Conservation (phyloP, 2,888 invertebrate species). For the Alsophila aescularia region DNA sequence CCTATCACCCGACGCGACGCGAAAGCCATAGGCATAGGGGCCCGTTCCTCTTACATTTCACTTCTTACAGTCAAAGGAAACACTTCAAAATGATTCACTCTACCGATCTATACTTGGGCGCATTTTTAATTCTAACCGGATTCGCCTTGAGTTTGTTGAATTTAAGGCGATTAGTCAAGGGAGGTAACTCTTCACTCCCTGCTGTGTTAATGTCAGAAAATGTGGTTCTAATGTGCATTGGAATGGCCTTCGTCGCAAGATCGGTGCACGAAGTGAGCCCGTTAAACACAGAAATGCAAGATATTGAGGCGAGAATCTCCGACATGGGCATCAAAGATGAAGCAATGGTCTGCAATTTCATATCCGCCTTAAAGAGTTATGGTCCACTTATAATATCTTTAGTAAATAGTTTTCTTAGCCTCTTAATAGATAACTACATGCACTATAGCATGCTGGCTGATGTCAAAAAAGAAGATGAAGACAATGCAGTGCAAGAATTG, state of each 20-base stretch:
- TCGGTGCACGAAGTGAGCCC: conserved; percentile 56
- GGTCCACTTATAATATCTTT: conserved; percentile 71
- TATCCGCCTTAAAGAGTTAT: conserved; percentile 62
- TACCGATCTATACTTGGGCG: conserved; percentile 67
- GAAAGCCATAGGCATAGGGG: conserved; percentile 70
- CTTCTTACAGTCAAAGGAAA: conserved; percentile 23
- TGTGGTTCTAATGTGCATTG: conserved; percentile 68
- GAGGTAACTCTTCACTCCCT: conserved; percentile 51
- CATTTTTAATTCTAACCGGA: conserved; percentile 67
- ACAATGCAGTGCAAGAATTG: conserved; percentile 59
- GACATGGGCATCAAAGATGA: conserved; percentile 35
- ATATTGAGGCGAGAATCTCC: conserved; percentile 55
- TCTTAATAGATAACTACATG: conserved; percentile 75
- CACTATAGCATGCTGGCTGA: conserved; percentile 67
- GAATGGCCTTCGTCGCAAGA: conserved; percentile 64
- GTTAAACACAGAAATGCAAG: conserved; percentile 48
- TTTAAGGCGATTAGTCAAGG: conserved; percentile 59
- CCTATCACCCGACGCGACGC: conserved; percentile 44
- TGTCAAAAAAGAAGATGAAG: conserved; percentile 57
- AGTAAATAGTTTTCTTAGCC: conserved; percentile 73
- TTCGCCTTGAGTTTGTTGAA: conserved; percentile 69
- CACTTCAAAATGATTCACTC: conserved; percentile 58
- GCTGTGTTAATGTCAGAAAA: conserved; percentile 73
- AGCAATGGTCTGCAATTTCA: conserved; percentile 56
- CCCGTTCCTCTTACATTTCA: conserved; percentile 40